Evolutionary conservation across 2,797 vertebrate species (phyloP), one percentile per base, ranked within the genome.

Genomic region (Trachurus trachurus): DNA sequence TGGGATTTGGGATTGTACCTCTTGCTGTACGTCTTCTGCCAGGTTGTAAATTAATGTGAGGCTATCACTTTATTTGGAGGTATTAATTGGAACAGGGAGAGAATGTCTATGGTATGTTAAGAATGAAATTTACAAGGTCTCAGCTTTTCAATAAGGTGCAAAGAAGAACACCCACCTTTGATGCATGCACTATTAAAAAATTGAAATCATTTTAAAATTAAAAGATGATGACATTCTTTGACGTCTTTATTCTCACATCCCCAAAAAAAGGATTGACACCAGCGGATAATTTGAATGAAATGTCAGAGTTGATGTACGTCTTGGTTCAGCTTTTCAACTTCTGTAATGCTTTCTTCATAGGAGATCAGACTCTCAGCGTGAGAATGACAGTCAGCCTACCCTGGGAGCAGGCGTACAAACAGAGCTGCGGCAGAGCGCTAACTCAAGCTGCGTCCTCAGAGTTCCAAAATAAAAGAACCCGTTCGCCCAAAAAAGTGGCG

Each of bases 261-360:
- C 21, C 6, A 59, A 26, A 8, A 59, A 22, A 50, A 22, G 19
- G 63, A 82, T n/a, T 57, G 79, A 80, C 72, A 49, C 1, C 34
- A 78, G 15, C 67, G 78, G 54, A 78, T 80, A 17, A 87, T 81
- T 81, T 76, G 62, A 70, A 76, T 84, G 80, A 76, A 61, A 70
- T 73, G 72, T 78, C 72, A 80, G 61, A 44, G 69, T 59, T 84
- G 84, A 85, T 66, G 9, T 52, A 21, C 68, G 31, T 82, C 64
- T 84, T 84, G 80, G 72, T 77, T 58, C 16, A 73, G 59, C 74
- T 53, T 74, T 86, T 84, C 86, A 58, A 69, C 64, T 77, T 82
- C 60, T 68, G 69, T 85, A 62, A 74, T 22, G 58, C 73, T 83
- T 34, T 70, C 54, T 40, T 78, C 68, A 71, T 65, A 15, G 56